Conservation (phyloP, 2,888 invertebrate species). For the Lamellibrachia columna region DNA sequence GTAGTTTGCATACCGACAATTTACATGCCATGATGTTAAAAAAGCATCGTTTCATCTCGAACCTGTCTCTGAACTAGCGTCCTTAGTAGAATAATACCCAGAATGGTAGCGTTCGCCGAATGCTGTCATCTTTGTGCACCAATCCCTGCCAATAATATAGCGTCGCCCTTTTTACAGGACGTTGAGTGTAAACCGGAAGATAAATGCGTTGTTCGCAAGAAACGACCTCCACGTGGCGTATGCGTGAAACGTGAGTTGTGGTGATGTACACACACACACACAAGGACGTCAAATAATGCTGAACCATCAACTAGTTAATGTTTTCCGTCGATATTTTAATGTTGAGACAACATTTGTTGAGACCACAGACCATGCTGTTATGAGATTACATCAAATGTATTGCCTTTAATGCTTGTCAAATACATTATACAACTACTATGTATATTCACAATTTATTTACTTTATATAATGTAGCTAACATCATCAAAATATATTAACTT, state of each 20-base stretch:
- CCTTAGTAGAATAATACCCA: neutral
- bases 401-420: too few species aligned
- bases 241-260: constrained; percentile 9
- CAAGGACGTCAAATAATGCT: neutral
- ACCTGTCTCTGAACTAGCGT: neutral
- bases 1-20: too few species aligned
- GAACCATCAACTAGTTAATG: neutral
- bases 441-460: too few species aligned
- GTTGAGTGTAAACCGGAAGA: neutral
- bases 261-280: neutral
- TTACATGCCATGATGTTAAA: too few species aligned
- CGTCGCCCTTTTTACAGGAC: neutral
- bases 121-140: neutral
- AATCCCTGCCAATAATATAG: neutral
- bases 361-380: too few species aligned
- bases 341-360: neutral
- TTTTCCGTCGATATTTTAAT: neutral
- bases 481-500: too few species aligned
- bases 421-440: too few species aligned
- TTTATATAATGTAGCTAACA: too few species aligned
- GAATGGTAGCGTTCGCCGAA: neutral
- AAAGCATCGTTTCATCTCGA: too few species aligned
- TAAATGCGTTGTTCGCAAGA: neutral
- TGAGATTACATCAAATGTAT: too few species aligned
- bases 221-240: neutral